Conservation (phyloP, 2,113 vertebrate species). For the Lepisosteus osseus region DNA sequence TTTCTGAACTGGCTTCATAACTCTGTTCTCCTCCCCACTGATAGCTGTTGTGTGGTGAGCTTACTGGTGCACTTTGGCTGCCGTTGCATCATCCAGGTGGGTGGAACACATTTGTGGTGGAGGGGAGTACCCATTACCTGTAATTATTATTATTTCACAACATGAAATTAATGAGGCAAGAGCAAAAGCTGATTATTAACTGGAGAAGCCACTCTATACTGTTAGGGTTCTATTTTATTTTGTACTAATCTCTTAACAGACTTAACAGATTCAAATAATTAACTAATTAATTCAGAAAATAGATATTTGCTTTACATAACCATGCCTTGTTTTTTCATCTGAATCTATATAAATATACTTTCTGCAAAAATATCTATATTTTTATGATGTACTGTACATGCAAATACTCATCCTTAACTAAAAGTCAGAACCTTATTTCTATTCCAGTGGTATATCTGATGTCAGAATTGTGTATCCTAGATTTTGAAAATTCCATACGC, state of each 20-base stretch:
- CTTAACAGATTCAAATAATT: background rate
- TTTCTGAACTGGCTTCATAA: no score
- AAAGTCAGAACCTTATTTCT: background rate
- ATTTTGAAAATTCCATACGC: conserved; percentile 1
- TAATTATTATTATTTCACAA: no score
- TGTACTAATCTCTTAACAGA: conserved; percentile 2
- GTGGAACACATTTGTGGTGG: no score
- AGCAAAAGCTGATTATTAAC: background rate
- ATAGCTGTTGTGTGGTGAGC: no score
- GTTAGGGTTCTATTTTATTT: background rate
- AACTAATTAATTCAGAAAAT: background rate
- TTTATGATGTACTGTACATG: background rate
- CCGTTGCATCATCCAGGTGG: no score
- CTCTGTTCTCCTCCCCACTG: no score
- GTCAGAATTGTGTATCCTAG: conserved; percentile 1
- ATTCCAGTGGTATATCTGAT: conserved; percentile 11
- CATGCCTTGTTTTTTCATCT: background rate
- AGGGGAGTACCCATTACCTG: no score
- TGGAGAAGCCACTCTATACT: background rate
- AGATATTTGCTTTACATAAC: conserved; percentile 6
- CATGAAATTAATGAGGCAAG: background rate
- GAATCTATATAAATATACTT: no score
- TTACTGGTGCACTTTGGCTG: no score
- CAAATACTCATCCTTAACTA: conserved; percentile 3
- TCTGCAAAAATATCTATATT: background rate